Evolutionary conservation across 2,888 invertebrate genomes (phyloP).

Genomic region (Caenorhabditis auriculariae): DNA sequence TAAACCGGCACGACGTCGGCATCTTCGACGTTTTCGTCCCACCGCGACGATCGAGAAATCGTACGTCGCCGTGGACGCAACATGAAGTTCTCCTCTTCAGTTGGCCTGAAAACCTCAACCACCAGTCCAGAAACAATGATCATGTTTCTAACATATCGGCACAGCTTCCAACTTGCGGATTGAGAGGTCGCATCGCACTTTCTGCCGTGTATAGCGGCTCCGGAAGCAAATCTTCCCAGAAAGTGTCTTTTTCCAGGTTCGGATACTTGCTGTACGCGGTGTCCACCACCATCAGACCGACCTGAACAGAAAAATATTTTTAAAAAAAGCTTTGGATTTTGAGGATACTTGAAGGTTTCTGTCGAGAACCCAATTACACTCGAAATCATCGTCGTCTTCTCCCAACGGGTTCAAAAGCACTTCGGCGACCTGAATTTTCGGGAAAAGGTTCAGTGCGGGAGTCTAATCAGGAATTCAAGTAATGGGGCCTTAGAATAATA

Average conservation of each 20-base stretch:
- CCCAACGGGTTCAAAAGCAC: slow-evolving; percentile 55
- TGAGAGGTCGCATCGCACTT: slow-evolving; percentile 49
- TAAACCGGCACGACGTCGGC: slow-evolving; percentile 38
- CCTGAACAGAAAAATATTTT: slow-evolving; percentile 15
- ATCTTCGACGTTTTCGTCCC: slow-evolving; percentile 33
- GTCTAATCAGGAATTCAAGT: no score
- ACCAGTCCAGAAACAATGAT: slow-evolving; percentile 7
- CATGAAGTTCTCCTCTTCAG: slow-evolving; percentile 49
- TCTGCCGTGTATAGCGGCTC: slow-evolving; percentile 58
- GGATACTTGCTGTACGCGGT: slow-evolving; percentile 50
- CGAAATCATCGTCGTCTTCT: slow-evolving; percentile 59
- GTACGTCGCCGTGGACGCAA: slow-evolving; percentile 39
- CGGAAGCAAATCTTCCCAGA: slow-evolving; percentile 50
- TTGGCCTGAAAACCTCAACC: slow-evolving; percentile 14
- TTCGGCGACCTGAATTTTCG: slow-evolving; percentile 49
- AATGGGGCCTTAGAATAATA: no score
- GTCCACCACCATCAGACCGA: slow-evolving; percentile 56
- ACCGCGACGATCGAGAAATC: slow-evolving; percentile 14
- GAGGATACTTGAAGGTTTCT: slow-evolving; percentile 49
- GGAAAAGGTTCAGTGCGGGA: no score
- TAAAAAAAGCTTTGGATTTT: neutral
- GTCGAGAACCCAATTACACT: slow-evolving; percentile 57
- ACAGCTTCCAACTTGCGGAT: slow-evolving; percentile 58
- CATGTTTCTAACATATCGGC: slow-evolving; percentile 43
- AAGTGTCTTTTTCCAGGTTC: slow-evolving; percentile 41